Percentiles rank a stretch among this genome's conserved stretches.
Evolutionary conservation across 2,797 vertebrate species (phyloP).

Genomic region (Brachymystax lenok): DNA sequence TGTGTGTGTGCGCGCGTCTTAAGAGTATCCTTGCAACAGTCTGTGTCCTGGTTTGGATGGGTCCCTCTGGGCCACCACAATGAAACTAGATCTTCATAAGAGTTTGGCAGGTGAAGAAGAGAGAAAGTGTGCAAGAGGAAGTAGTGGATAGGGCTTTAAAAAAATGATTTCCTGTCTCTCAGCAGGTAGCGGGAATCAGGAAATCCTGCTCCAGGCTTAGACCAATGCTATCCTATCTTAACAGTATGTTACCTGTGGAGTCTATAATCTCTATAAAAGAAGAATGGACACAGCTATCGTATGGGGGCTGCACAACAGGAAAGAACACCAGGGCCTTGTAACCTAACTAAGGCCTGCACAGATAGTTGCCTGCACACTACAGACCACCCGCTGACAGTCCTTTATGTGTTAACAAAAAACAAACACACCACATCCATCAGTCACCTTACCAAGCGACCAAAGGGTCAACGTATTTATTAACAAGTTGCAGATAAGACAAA

Average conservation of each 20-base stretch:
- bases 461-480: constrained; percentile 67
- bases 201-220: constrained; percentile 44
- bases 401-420: neutral
- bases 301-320: neutral
- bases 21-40: neutral
- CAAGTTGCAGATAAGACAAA: constrained; percentile 57
- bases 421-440: constrained; percentile 34
- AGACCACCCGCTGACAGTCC: neutral
- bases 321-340: neutral
- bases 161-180: constrained; percentile 50
- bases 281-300: constrained; percentile 22
- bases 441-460: constrained; percentile 28
- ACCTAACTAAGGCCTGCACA: neutral
- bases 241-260: constrained; percentile 35
- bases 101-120: constrained; percentile 43
- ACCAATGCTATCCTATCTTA: constrained; percentile 41
- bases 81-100: constrained; percentile 58
- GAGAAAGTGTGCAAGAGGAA: neutral
- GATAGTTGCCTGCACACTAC: neutral
- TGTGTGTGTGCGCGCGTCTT: neutral
- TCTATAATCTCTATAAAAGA: constrained; percentile 32
- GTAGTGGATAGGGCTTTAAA: constrained; percentile 28
- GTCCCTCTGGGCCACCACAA: constrained; percentile 44
- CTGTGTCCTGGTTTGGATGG: constrained; percentile 26
- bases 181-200: constrained; percentile 49